These are phyloP conservation scores for Mus spretus DNA, from an alignment of 2,797 vertebrate species.

Conservation along the genomic window DNA sequence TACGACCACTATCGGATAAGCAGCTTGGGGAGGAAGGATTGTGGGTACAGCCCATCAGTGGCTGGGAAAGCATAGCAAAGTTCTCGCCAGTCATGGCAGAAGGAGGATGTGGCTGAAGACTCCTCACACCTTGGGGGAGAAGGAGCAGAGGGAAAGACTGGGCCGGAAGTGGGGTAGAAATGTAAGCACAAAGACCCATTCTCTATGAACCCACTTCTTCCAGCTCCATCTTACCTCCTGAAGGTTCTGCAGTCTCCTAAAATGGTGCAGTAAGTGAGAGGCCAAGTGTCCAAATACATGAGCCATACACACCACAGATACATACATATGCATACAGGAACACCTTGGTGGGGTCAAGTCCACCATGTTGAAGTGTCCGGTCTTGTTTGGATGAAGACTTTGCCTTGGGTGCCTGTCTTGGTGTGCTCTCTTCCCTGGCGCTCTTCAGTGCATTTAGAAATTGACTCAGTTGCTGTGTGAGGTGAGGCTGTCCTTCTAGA, in stretches of 20 bases:
- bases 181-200: neutral
- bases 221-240: neutral
- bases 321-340: neutral
- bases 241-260: neutral
- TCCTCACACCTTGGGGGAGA: neutral
- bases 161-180: neutral
- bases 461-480: neutral
- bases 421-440: neutral
- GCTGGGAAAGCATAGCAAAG: neutral
- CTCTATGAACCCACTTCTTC: neutral
- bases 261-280: neutral
- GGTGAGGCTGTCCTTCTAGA: neutral
- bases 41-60: neutral
- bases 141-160: neutral
- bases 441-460: neutral
- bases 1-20: neutral
- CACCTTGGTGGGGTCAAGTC: neutral
- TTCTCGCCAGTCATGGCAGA: neutral
- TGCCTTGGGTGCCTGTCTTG: neutral
- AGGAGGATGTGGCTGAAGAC: neutral
- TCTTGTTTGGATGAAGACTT: neutral
- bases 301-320: neutral
- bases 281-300: neutral
- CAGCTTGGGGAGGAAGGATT: neutral
- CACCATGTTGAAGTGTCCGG: neutral